Evolutionary conservation across 2,888 invertebrate species (phyloP), one percentile per base, ranked within the genome.

Genomic region (Drosophila longiperda): DNA sequence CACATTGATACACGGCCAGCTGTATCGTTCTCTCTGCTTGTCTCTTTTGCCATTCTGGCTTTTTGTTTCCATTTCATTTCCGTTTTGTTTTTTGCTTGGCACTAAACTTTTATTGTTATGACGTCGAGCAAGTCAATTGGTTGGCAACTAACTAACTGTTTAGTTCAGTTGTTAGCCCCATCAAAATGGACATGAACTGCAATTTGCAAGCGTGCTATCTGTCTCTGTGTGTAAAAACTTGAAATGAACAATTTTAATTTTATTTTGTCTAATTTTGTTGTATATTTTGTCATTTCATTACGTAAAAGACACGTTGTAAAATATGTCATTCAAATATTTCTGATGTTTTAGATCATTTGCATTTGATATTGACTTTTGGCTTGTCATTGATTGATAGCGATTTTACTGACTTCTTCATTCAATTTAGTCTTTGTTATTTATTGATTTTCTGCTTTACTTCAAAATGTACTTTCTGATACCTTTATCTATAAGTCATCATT

Each of bases 71-170:
- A 62, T 78, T 87, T 75, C 78, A 81, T 87, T 89, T 84, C 73
- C 85, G 66, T 78, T 83, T 75, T 66, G 63, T 53, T 73, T 57
- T 74, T 53, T 75, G 76, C 57, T 63, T 59, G 50, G 64, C 73
- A 75, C 75, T 89, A 65, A 86, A 79, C 76, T 89, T 87, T 89
- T 90, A 86, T 87, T 86, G 89, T 89, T 90, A 81, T 89, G 87
- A 72, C 77, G 61, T 55, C 58, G 83, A 77, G 67, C 58, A 71
- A 85, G 73, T 74, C 72, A 89, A 87, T 82, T 81, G 89, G 89
- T 76, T 71, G 84, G 82, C 65, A 74, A 73, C 80, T 74, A 87
- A 87, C 85, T 87, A 89, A 86, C 87, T 80, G 69, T 73, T 61
- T 87, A 75, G 73, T 72, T 68, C 70, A 62, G 72, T 71, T 74